phyloP scores from a whole-genome alignment of 1,140 invertebrate genomes.

The Drosophila santomea region DNA sequence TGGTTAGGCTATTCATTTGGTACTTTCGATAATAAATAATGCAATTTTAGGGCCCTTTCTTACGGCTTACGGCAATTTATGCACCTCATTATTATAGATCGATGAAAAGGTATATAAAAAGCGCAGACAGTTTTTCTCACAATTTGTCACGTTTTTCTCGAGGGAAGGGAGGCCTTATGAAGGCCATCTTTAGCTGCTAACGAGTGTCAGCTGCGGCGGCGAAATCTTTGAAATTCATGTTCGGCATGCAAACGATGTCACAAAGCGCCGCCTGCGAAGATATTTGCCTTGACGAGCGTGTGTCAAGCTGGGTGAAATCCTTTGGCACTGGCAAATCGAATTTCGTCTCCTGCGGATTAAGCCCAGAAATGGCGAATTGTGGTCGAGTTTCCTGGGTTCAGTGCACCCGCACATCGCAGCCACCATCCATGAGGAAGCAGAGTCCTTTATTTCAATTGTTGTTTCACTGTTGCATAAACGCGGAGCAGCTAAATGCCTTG shows the following conservation, averaged over 20 bases:
- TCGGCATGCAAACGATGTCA: constrained; percentile 43
- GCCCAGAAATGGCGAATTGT: constrained; percentile 2
- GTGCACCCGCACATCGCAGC: constrained; percentile 7
- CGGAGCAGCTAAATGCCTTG: constrained; percentile 62
- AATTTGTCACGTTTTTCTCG: constrained; percentile 38
- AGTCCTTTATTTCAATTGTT: constrained; percentile 66
- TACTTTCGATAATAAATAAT: constrained; percentile 34
- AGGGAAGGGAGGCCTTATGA: constrained; percentile 4
- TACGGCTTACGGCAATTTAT: constrained; percentile 9
- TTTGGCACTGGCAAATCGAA: constrained; percentile 33
- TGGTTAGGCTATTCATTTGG: constrained; percentile 29
- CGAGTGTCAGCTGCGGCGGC: constrained; percentile 43
- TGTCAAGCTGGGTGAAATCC: neutral
- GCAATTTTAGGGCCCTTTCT: constrained; percentile 7
- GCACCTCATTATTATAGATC: constrained; percentile 32
- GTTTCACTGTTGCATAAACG: constrained; percentile 62
- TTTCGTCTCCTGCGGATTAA: constrained; percentile 20
- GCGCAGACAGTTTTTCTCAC: constrained; percentile 6
- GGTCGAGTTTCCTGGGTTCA: constrained; percentile 9
- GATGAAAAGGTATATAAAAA: neutral
- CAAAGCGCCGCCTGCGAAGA: constrained; percentile 26
- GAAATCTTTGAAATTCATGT: constrained; percentile 50
- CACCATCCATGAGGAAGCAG: constrained; percentile 5
- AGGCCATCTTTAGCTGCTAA: constrained; percentile 29
- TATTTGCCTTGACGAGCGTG: constrained; percentile 30